phyloP scores from a whole-genome alignment of 2,797 vertebrate species.

The Spinibarbus caldwelli region DNA sequence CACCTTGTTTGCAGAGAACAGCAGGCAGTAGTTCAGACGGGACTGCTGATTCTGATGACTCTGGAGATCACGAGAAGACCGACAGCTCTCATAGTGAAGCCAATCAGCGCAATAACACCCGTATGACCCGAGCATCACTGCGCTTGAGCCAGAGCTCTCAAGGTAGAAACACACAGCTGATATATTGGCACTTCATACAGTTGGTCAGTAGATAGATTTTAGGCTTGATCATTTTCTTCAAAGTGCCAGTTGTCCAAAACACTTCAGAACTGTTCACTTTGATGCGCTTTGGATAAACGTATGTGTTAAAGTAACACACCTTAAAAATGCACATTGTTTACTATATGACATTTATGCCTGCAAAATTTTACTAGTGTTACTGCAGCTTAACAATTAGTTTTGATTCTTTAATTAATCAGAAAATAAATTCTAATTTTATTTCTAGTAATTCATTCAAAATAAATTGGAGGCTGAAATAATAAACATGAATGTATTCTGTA shows the following conservation, averaged over 20 bases:
- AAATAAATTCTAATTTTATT: neutral
- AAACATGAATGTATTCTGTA: neutral
- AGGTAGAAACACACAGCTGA: constrained; percentile 74
- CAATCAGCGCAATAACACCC: constrained; percentile 86
- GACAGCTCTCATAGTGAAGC: constrained; percentile 97
- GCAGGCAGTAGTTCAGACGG: constrained; percentile 96
- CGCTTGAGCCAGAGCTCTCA: constrained; percentile 97
- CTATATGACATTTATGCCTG: neutral
- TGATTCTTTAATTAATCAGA: neutral
- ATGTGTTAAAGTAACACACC: neutral
- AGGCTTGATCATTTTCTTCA: neutral
- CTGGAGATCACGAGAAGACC: constrained; percentile 94
- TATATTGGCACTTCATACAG: neutral
- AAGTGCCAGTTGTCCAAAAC: neutral
- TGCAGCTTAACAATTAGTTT: neutral
- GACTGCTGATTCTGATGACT: constrained; percentile 97
- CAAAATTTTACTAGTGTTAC: neutral
- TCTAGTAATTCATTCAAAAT: neutral
- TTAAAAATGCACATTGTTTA: neutral
- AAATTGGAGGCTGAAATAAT: neutral
- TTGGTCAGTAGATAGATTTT: neutral
- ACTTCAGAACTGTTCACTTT: neutral
- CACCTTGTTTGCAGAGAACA: constrained; percentile 81
- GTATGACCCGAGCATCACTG: constrained; percentile 93
- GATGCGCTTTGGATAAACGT: neutral